A percentile compares a stretch with the other conserved stretches of the same genome.
These are phyloP conservation scores for Scaptomyza parva DNA, from an alignment of 2,888 invertebrate species.

Conservation along the genomic window DNA sequence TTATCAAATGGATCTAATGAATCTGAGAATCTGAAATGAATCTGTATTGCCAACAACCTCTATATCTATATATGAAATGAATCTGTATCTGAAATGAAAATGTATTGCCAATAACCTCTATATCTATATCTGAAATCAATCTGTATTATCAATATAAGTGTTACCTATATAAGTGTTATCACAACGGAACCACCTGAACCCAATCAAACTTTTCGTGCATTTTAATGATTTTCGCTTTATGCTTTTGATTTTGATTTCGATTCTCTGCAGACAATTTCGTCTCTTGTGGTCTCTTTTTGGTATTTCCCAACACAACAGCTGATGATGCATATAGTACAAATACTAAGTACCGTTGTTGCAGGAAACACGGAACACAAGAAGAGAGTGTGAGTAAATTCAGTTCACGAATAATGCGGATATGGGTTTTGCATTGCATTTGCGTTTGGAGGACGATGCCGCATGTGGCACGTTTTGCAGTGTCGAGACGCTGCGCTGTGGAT, in stretches of 20 bases:
- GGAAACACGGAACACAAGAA: neutral
- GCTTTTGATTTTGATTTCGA: conserved; percentile 15
- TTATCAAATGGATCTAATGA: too few species aligned
- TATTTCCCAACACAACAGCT: conserved; percentile 64
- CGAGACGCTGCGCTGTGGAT: conserved; percentile 32
- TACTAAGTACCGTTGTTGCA: neutral
- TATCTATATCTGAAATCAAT: too few species aligned
- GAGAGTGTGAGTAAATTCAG: neutral
- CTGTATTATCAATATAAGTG: too few species aligned
- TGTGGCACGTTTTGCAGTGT: conserved; percentile 44
- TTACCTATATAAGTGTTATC: conserved; percentile 17
- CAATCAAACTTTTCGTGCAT: conserved; percentile 18
- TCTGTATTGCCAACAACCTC: too few species aligned
- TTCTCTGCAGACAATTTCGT: conserved; percentile 23
- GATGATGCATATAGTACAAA: conserved; percentile 55
- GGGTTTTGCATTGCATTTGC: conserved; percentile 41
- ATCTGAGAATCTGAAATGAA: too few species aligned
- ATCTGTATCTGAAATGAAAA: too few species aligned
- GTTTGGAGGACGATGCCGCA: conserved; percentile 53
- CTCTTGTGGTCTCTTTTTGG: conserved; percentile 24
- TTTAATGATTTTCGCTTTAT: conserved; percentile 26
- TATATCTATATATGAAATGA: too few species aligned
- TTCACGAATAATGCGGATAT: conserved; percentile 46
- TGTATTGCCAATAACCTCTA: too few species aligned
- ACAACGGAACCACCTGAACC: conserved; percentile 53